Conservation (phyloP, 2,797 vertebrate species). For the Poecilia velifera region DNA sequence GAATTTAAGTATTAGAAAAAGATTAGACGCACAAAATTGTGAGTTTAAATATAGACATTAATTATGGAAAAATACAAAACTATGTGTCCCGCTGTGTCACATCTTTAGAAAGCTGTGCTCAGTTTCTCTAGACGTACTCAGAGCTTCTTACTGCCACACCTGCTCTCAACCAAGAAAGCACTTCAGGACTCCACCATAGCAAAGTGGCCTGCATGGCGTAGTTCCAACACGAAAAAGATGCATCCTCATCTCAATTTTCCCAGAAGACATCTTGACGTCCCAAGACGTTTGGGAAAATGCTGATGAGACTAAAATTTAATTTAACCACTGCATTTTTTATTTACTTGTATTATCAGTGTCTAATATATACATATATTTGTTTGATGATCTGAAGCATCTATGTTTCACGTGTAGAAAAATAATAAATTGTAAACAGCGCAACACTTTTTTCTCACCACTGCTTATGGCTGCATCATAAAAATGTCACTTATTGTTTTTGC, state of each 20-base stretch:
- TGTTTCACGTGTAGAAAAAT: neutral
- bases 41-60: neutral
- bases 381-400: neutral
- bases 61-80: neutral
- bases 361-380: neutral
- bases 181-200: neutral
- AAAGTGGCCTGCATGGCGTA: neutral
- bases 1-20: neutral
- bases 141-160: neutral
- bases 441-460: neutral
- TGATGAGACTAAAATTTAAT: neutral
- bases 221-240: neutral
- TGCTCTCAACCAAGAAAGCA: neutral
- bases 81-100: neutral
- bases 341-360: neutral
- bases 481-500: conserved; percentile 17
- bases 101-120: neutral
- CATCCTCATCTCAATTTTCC: neutral
- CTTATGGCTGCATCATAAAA: neutral
- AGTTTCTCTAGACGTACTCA: neutral
- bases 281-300: neutral
- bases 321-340: neutral
- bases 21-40: neutral
- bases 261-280: neutral
- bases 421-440: neutral